Evolutionary conservation across 2,888 invertebrate genomes (phyloP).

Genomic region (Cotesia congregata): DNA sequence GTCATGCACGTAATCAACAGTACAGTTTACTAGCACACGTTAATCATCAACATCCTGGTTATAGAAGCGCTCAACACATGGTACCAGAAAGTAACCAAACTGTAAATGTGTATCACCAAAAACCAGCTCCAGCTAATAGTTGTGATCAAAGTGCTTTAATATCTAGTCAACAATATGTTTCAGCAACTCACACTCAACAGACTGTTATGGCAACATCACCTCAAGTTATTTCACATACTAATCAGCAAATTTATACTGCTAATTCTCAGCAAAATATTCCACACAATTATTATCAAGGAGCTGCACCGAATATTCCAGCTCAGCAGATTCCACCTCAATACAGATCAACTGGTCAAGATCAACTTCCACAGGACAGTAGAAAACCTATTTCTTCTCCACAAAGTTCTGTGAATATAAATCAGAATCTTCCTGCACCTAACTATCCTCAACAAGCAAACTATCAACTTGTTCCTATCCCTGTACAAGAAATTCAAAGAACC

Average conservation of each 20-base stretch:
- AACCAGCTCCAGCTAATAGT: background rate
- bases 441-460: no score
- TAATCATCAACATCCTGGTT: background rate
- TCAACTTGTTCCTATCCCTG: no score
- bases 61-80: background rate
- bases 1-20: background rate
- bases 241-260: background rate
- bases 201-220: background rate
- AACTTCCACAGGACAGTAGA: no score
- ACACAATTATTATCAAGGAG: background rate
- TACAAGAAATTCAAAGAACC: no score
- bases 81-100: background rate
- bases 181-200: background rate
- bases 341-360: no score
- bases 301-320: background rate
- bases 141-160: background rate
- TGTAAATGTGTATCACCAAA: background rate
- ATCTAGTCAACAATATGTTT: background rate
- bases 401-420: no score
- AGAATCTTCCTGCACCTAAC: no score
- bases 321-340: background rate
- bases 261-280: background rate
- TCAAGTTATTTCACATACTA: background rate
- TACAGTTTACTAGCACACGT: no score
- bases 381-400: no score